These are phyloP conservation scores for Oxytorus armatus DNA, from an alignment of 2,888 invertebrate species.

Conservation along the genomic window DNA sequence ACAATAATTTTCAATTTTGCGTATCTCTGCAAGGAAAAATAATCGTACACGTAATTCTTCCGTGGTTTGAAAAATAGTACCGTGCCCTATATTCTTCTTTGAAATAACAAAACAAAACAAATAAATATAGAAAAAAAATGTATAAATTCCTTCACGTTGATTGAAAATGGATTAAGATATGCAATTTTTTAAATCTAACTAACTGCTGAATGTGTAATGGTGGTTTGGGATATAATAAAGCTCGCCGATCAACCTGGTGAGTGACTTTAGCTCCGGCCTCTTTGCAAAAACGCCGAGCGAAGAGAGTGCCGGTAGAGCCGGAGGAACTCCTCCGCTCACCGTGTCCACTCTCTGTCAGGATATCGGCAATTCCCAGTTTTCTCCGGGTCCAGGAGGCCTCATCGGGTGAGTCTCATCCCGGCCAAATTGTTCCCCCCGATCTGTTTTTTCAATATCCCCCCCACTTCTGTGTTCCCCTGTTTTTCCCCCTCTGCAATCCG, in stretches of 20 bases:
- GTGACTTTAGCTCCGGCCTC: constrained; percentile 97
- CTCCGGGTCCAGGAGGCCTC: constrained; percentile 82
- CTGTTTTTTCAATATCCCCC: constrained; percentile 51
- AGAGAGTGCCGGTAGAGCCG: constrained; percentile 89
- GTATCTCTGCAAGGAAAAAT: too few species aligned
- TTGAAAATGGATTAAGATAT: constrained; percentile 57
- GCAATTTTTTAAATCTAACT: constrained; percentile 68
- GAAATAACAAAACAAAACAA: too few species aligned
- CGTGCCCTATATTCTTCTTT: too few species aligned
- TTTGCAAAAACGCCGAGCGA: constrained; percentile 97
- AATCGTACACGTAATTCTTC: too few species aligned
- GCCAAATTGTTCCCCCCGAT: constrained; percentile 65
- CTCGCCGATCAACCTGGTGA: constrained; percentile 97
- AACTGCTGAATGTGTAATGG: constrained; percentile 79
- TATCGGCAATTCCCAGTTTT: constrained; percentile 82
- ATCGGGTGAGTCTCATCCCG: constrained; percentile 83
- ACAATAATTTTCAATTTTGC: too few species aligned
- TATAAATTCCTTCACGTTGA: constrained; percentile 2
- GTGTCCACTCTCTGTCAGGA: constrained; percentile 84
- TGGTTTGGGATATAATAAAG: constrained; percentile 84
- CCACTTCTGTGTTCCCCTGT: constrained; percentile 1
- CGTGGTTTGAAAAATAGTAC: too few species aligned
- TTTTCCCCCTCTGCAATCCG: constrained; percentile 4
- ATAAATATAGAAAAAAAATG: neutral
- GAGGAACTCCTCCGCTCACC: constrained; percentile 88